phyloP scores from a whole-genome alignment of 2,797 vertebrate species.

The Moxostoma hubbsi region DNA sequence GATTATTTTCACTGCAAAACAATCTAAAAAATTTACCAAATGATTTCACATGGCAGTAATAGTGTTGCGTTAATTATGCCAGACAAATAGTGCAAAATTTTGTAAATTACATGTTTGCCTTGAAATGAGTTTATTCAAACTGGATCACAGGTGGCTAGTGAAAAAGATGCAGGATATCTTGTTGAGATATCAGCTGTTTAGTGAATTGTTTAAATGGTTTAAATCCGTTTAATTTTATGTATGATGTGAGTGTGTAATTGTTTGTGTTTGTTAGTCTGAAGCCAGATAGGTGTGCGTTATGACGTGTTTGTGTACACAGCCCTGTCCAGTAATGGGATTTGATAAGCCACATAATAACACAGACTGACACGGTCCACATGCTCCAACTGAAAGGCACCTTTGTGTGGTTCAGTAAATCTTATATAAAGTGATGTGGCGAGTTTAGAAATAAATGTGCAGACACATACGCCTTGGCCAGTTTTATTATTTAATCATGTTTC shows the following conservation, averaged over 20 bases:
- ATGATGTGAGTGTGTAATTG: conserved; percentile 23
- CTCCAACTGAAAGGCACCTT: conserved; percentile 26
- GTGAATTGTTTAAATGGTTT: too few relatives aligned
- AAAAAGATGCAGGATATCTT: too few relatives aligned
- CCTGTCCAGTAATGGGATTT: conserved; percentile 58
- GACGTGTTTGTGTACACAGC: conserved; percentile 61
- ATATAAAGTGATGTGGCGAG: conserved; percentile 42
- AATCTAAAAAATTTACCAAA: too few relatives aligned
- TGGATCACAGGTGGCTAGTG: too few relatives aligned
- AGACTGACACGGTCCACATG: conserved; percentile 22
- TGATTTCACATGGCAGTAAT: too few relatives aligned
- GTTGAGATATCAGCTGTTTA: too few relatives aligned
- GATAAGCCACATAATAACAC: conserved; percentile 47
- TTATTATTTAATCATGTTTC: conserved; percentile 18
- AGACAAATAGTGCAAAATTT: too few relatives aligned
- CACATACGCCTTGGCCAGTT: neutral
- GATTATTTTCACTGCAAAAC: too few relatives aligned
- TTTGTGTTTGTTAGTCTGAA: conserved; percentile 23
- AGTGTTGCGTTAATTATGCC: too few relatives aligned
- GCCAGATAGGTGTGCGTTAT: conserved; percentile 60
- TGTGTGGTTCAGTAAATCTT: conserved; percentile 42
- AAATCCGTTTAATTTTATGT: neutral
- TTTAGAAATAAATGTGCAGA: conserved; percentile 37
- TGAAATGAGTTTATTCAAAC: too few relatives aligned
- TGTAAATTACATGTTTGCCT: too few relatives aligned